Percentiles rank a stretch among this genome's conserved stretches.
Evolutionary conservation across 2,797 vertebrate species (phyloP).

Genomic region (Scyliorhinus canicula): DNA sequence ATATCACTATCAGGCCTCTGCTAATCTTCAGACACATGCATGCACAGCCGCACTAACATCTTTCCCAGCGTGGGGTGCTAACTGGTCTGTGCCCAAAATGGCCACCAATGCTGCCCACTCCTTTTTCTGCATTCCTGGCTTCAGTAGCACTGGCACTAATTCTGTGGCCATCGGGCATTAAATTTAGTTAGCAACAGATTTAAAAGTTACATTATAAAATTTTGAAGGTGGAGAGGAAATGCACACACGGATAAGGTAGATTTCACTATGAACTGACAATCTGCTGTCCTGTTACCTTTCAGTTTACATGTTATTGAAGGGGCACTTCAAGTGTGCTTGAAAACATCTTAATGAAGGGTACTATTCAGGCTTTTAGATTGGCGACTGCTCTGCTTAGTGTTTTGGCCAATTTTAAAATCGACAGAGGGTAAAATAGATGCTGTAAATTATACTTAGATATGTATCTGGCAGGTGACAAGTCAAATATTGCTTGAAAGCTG

Average conservation of each 20-base stretch:
- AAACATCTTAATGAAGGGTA: neutral
- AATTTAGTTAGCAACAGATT: neutral
- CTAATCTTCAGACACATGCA: neutral
- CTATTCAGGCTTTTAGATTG: neutral
- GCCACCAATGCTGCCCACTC: neutral
- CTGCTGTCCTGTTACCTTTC: neutral
- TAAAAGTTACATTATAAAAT: neutral
- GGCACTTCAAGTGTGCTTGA: neutral
- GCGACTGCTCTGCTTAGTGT: neutral
- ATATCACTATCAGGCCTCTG: neutral
- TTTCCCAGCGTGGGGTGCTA: neutral
- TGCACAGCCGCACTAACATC: neutral
- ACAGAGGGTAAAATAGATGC: constrained; percentile 1
- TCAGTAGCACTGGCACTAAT: neutral
- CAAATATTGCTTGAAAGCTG: constrained; percentile 20
- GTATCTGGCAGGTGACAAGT: constrained; percentile 15
- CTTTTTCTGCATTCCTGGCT: neutral
- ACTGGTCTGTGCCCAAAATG: neutral
- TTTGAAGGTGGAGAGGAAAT: neutral
- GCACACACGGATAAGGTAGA: too few relatives aligned
- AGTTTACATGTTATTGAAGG: neutral
- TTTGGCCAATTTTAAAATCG: neutral
- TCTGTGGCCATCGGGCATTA: neutral
- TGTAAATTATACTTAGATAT: constrained; percentile 19
- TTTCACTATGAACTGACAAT: neutral